phyloP scores from a whole-genome alignment of 2,888 invertebrate species.

The Lepeophtheirus nordmannii region DNA sequence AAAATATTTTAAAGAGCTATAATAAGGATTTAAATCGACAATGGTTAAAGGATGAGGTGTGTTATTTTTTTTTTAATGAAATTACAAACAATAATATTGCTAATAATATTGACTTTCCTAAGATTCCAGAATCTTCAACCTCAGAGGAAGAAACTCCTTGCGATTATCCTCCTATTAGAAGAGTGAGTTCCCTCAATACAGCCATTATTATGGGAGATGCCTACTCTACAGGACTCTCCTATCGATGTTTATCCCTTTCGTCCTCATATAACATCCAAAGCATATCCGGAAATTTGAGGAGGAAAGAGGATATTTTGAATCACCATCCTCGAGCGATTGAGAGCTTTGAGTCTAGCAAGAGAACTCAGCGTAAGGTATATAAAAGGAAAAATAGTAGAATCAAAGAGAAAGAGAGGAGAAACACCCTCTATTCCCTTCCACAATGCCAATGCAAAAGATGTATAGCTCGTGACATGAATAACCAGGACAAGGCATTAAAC shows the following conservation, averaged over 20 bases:
- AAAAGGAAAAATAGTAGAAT: no score
- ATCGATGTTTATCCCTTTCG: background rate
- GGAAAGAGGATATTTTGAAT: background rate
- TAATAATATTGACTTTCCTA: background rate
- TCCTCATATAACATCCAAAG: background rate
- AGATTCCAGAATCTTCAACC: background rate
- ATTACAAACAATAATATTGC: no score
- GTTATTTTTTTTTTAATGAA: no score
- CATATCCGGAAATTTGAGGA: background rate
- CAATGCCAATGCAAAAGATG: slow-evolving; percentile 21
- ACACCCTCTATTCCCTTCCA: background rate
- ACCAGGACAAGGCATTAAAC: slow-evolving; percentile 38
- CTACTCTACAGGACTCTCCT: background rate
- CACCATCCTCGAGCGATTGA: background rate
- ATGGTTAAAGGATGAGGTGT: background rate
- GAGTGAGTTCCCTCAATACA: background rate
- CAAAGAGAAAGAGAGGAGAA: background rate
- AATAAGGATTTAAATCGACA: background rate
- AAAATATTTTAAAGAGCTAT: slow-evolving; percentile 1
- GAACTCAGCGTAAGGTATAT: background rate
- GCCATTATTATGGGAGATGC: background rate
- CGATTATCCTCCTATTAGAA: background rate
- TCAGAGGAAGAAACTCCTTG: background rate
- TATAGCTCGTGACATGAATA: slow-evolving; percentile 10
- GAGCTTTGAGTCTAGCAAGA: background rate